Conservation (phyloP, 2,113 vertebrate genomes). For the Hiodon alosoides region DNA sequence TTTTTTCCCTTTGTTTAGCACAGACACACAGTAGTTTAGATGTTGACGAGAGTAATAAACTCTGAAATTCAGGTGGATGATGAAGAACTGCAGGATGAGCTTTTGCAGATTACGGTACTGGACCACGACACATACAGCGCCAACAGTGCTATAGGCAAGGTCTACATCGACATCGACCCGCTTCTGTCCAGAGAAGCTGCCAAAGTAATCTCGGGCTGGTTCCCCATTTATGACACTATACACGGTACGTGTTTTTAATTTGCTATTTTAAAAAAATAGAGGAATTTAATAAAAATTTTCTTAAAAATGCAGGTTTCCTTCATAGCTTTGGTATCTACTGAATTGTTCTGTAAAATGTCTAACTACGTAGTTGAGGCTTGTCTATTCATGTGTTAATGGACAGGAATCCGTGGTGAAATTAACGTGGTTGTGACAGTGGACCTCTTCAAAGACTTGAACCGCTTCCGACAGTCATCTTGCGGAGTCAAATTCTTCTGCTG, state of each 20-base stretch:
- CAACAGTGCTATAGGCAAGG: slow-evolving; percentile 96
- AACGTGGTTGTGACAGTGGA: slow-evolving; percentile 97
- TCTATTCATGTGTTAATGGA: too few species aligned
- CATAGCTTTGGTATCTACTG: too few species aligned
- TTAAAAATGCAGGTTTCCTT: too few species aligned
- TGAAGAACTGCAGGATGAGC: slow-evolving; percentile 95
- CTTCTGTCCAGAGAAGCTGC: slow-evolving; percentile 90
- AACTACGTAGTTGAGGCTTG: too few species aligned
- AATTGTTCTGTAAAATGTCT: too few species aligned
- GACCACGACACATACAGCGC: slow-evolving; percentile 98
- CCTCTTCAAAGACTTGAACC: slow-evolving; percentile 96
- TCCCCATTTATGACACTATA: slow-evolving; percentile 98
- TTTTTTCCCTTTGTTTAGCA: not conserved
- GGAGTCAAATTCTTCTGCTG: slow-evolving; percentile 98
- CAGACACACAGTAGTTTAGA: too few species aligned
- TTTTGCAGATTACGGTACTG: slow-evolving; percentile 92
- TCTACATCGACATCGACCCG: slow-evolving; percentile 97
- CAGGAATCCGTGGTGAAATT: slow-evolving; percentile 95
- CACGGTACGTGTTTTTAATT: slow-evolving; percentile 68
- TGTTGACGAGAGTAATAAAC: not conserved
- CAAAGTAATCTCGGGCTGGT: slow-evolving; percentile 95
- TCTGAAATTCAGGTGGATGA: slow-evolving; percentile 80
- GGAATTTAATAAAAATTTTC: too few species aligned
- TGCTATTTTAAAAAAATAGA: too few species aligned
- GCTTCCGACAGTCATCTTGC: slow-evolving; percentile 95